Evolutionary conservation across 2,888 invertebrate species (phyloP).

Genomic region (Drosophila sordidula): DNA sequence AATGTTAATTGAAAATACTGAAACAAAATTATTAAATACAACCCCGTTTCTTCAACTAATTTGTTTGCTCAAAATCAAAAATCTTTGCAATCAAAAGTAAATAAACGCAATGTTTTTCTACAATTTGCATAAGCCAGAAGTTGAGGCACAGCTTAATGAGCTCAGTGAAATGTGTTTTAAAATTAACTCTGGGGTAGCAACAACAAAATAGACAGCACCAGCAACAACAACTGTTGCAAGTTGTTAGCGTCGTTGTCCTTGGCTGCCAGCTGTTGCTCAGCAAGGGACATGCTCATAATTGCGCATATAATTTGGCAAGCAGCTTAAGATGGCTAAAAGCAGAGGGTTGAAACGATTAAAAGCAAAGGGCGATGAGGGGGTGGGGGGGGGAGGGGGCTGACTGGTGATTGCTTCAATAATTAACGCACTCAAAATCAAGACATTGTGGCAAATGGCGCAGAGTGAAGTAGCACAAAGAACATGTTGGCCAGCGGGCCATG

Average conservation of each 20-base stretch:
- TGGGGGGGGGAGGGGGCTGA: neutral
- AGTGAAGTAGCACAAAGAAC: slow-evolving; percentile 12
- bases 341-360: neutral
- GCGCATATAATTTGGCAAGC: slow-evolving; percentile 60
- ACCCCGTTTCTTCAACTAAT: neutral
- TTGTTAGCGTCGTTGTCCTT: slow-evolving; percentile 33
- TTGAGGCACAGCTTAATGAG: slow-evolving; percentile 56
- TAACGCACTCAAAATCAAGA: slow-evolving; percentile 55
- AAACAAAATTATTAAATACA: neutral
- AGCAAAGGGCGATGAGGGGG: too few relatives aligned
- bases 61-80: slow-evolving; percentile 15
- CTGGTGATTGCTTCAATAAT: slow-evolving; percentile 59
- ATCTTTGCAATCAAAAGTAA: slow-evolving; percentile 57
- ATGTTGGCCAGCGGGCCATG: slow-evolving; percentile 24
- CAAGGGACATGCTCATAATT: slow-evolving; percentile 57
- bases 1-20: neutral
- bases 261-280: slow-evolving; percentile 64
- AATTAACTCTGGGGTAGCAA: slow-evolving; percentile 63
- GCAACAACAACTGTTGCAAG: slow-evolving; percentile 21
- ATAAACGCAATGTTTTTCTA: slow-evolving; percentile 54
- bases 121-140: slow-evolving; percentile 59
- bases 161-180: slow-evolving; percentile 70
- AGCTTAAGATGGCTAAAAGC: slow-evolving; percentile 37
- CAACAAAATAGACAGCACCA: slow-evolving; percentile 21
- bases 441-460: slow-evolving; percentile 1